phyloP scores from a whole-genome alignment of 2,113 vertebrate genomes.

The Pygoscelis antarcticus region DNA sequence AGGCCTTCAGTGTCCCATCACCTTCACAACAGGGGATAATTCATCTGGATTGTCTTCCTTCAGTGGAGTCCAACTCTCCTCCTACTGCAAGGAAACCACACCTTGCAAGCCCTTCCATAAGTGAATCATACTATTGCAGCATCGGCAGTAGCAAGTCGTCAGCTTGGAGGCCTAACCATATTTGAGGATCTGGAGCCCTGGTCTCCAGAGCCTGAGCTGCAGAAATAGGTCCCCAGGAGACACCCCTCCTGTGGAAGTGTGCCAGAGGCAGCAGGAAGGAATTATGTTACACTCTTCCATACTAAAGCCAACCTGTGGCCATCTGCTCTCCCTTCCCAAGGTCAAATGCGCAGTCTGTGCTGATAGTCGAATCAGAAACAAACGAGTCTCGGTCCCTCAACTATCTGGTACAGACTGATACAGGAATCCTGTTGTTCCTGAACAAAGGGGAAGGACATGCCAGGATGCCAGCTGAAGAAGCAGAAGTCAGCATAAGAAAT shows the following conservation, averaged over 20 bases:
- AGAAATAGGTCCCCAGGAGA: not conserved
- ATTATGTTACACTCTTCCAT: not conserved
- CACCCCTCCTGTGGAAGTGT: not conserved
- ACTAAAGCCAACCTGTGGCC: not conserved
- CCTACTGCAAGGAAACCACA: not conserved
- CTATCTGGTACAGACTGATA: not conserved
- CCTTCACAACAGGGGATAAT: not conserved
- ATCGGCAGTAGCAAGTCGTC: fast-evolving
- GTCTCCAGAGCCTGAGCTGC: not conserved
- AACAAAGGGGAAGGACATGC: not conserved
- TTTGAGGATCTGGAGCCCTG: not conserved
- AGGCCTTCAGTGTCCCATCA: not conserved
- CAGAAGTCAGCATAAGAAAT: not conserved
- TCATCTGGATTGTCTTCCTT: not conserved
- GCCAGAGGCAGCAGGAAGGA: not conserved
- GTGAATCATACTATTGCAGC: not conserved
- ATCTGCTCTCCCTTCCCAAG: not conserved
- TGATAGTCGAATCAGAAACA: not conserved
- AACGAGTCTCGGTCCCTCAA: not conserved
- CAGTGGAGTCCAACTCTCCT: not conserved
- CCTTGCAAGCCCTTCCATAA: not conserved
- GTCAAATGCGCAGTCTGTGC: not conserved
- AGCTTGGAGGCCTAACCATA: not conserved
- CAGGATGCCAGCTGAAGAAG: not conserved
- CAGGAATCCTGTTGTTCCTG: not conserved